Base-by-base conservation (phyloP, 2,888 invertebrate genomes). In the Flabesymbios commensalis region DNA sequence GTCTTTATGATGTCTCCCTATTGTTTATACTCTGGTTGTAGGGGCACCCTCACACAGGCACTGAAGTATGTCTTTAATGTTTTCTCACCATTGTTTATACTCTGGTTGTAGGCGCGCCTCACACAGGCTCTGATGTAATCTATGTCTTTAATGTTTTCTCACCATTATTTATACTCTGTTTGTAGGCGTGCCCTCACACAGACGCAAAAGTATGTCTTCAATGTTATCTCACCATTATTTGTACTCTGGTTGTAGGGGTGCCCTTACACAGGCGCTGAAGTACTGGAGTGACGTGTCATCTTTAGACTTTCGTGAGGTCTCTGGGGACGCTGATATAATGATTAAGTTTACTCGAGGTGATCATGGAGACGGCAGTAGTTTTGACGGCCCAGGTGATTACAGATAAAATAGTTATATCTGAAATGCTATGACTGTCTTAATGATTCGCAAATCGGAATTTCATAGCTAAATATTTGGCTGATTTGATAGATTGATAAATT, bases 311-410 rank as follows among this genome's bases (percentile, higher is more conserved):
- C 43, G 62, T 1, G 74, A 76, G 51, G 65, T 65, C 0, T 43
- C 65, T 3, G 67, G 69, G 1, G 58, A 69, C 5, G 74, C 76
- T 0, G 79, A 80, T 57, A 77, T 81, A 26, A 66, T 76, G 10
- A 75, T 81, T 56, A 68, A 64, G 57, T 81, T 75, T 62, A 74
- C 59, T 2, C 56, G 60, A 3, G 49, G 71, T 1, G 64, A 73
- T 31, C 81, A 81, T 57, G 73, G 75, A 1, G 81, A 81, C 59
- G 42, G 61, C 0, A 76, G 76, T 47, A 65, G 77, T 2, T 81
- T 81, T 66, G 81, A 81, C 61, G 78, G 80, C 7, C 66, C 64
- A 69, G 78, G 81, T 79, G 48, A 45, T 42, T 3, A 32, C 19
- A 22, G 19, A 14, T 7, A 45, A 14, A 7, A 45, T 19, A 45